A percentile compares a stretch with the other conserved stretches of the same genome.
phyloP scores from a whole-genome alignment of 2,797 vertebrate species.

The Salmo trutta region DNA sequence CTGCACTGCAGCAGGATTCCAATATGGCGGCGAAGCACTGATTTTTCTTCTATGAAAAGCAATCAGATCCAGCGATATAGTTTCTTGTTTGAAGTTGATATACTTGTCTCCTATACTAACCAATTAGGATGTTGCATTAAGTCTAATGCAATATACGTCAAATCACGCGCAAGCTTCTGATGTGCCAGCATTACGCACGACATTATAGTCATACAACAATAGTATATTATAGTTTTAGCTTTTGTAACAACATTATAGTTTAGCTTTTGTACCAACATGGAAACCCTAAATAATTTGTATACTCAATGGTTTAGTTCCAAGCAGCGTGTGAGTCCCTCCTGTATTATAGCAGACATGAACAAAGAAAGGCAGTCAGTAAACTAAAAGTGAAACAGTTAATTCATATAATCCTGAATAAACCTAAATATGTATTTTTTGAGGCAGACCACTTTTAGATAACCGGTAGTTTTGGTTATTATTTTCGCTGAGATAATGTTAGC shows the following conservation, averaged over 20 bases:
- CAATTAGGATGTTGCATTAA: neutral
- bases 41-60: slow-evolving; percentile 14
- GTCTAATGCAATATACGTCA: neutral
- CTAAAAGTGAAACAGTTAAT: neutral
- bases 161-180: neutral
- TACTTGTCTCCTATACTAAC: neutral
- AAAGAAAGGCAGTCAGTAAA: neutral
- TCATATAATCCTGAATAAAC: neutral
- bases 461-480: neutral
- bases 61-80: neutral
- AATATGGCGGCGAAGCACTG: slow-evolving; percentile 46
- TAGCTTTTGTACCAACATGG: neutral
- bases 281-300: neutral
- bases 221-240: too few species aligned
- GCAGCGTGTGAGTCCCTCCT: neutral
- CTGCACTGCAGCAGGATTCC: slow-evolving; percentile 46
- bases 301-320: neutral
- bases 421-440: neutral
- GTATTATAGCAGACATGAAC: neutral
- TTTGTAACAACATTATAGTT: neutral
- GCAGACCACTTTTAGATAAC: neutral
- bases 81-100: neutral
- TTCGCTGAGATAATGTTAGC: neutral
- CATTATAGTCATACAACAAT: neutral
- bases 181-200: neutral